phyloP scores from a whole-genome alignment of 2,888 invertebrate genomes.

The Drosophila multiciliata region DNA sequence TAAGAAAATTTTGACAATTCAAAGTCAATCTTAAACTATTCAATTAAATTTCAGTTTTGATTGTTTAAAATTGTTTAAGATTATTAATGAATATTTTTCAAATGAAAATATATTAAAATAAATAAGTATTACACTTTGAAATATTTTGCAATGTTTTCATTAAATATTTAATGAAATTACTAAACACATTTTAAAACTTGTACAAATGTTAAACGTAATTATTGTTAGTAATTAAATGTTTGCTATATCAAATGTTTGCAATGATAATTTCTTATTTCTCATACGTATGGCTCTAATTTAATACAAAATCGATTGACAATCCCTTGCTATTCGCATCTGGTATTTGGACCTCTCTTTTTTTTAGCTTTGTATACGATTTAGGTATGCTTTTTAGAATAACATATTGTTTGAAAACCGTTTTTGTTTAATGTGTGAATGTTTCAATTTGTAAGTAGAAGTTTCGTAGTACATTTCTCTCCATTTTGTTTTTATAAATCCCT shows the following conservation, averaged over 20 bases:
- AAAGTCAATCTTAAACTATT: constrained; percentile 14
- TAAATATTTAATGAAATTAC: not conserved
- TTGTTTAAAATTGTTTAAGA: not conserved
- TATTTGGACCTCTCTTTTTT: constrained; percentile 51
- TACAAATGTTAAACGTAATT: not conserved
- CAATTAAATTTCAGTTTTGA: constrained; percentile 16
- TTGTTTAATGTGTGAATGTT: constrained; percentile 33
- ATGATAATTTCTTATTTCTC: not conserved
- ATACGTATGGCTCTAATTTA: constrained; percentile 32
- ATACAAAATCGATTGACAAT: constrained; percentile 43
- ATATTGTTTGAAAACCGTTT: constrained; percentile 21
- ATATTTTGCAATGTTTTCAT: constrained; percentile 24
- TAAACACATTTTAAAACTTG: not conserved
- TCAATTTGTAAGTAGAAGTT: constrained; percentile 42
- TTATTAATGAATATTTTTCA: not conserved
- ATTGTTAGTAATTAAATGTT: not conserved
- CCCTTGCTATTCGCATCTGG: constrained; percentile 18
- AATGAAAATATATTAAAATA: constrained; percentile 28
- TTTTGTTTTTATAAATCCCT: constrained; percentile 58
- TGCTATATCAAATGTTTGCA: not conserved
- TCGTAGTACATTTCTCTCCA: constrained; percentile 48
- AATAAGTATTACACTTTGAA: not conserved
- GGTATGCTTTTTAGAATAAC: constrained; percentile 46
- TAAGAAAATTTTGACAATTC: not conserved
- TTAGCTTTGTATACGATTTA: constrained; percentile 24